Evolutionary conservation across 53 echinoderm and acorn worm species (phyloP).

Genomic region (Antedon mediterranea): DNA sequence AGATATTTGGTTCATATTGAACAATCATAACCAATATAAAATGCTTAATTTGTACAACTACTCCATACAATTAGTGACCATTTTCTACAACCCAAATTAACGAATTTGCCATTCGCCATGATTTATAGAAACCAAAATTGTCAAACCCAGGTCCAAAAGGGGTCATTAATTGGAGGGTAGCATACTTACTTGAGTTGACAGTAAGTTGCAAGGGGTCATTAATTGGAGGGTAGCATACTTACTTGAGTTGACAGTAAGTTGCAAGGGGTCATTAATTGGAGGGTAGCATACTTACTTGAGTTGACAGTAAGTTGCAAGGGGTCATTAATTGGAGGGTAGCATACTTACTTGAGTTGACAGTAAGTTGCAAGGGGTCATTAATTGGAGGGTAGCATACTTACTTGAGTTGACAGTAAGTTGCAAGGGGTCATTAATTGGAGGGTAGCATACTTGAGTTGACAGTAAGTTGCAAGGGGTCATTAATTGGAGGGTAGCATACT

Average conservation of each 20-base stretch:
- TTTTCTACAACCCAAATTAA: no score
- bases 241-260: slow-evolving; percentile 94
- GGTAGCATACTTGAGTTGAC: slow-evolving; percentile 59
- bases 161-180: background rate
- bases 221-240: background rate
- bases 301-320: slow-evolving; percentile 78
- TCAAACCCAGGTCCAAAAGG: no score
- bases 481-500: background rate
- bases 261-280: no score
- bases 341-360: slow-evolving; percentile 73
- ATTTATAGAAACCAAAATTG: no score
- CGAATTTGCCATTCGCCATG: no score
- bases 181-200: slow-evolving; percentile 69
- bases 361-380: slow-evolving; percentile 75
- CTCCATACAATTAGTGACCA: no score
- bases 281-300: slow-evolving; percentile 38
- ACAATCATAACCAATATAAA: no score
- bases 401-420: slow-evolving; percentile 91
- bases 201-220: slow-evolving; percentile 73
- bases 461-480: slow-evolving; percentile 80
- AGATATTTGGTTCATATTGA: no score
- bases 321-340: no score
- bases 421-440: no score
- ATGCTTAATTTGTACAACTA: background rate
- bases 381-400: background rate